Conservation (phyloP, 1,140 invertebrate species). For the Diabrotica virgifera region DNA sequence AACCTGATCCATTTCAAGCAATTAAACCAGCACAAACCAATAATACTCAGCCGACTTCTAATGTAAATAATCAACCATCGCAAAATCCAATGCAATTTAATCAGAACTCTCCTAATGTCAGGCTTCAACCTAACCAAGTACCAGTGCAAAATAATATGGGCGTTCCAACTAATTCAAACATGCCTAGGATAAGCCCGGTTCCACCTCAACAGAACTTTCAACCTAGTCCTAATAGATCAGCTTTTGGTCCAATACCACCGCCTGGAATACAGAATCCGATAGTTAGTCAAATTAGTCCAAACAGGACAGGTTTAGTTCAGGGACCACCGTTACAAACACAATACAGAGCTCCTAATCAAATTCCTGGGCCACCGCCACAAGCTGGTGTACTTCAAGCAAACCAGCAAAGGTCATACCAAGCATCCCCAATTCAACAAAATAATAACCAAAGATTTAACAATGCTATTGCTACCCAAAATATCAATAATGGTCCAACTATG, state of each 20-base stretch:
- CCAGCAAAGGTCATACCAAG: not conserved
- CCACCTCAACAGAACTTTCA: slow-evolving; percentile 25
- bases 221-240: slow-evolving; percentile 17
- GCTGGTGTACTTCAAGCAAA: not conserved
- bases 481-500: not conserved
- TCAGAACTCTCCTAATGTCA: slow-evolving; percentile 22
- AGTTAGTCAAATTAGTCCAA: slow-evolving; percentile 19
- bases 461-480: not conserved
- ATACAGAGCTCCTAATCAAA: not conserved
- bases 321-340: not conserved
- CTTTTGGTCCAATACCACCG: slow-evolving; percentile 25
- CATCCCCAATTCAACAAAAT: not conserved
- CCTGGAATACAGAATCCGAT: slow-evolving; percentile 23
- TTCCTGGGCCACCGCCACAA: not conserved
- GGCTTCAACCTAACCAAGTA: slow-evolving; percentile 5
- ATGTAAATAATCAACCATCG: not conserved
- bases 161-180: slow-evolving; percentile 5
- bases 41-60: not conserved
- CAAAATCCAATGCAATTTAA: slow-evolving; percentile 6
- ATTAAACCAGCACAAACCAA: not conserved
- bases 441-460: slow-evolving; percentile 10
- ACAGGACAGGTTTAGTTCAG: not conserved
- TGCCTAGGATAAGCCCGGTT: slow-evolving; percentile 20
- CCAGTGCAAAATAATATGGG: slow-evolving; percentile 2
- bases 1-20: not conserved